Evolutionary conservation across 2,888 invertebrate species (phyloP), one percentile per base, ranked within the genome.

Genomic region (Torymus texanus): DNA sequence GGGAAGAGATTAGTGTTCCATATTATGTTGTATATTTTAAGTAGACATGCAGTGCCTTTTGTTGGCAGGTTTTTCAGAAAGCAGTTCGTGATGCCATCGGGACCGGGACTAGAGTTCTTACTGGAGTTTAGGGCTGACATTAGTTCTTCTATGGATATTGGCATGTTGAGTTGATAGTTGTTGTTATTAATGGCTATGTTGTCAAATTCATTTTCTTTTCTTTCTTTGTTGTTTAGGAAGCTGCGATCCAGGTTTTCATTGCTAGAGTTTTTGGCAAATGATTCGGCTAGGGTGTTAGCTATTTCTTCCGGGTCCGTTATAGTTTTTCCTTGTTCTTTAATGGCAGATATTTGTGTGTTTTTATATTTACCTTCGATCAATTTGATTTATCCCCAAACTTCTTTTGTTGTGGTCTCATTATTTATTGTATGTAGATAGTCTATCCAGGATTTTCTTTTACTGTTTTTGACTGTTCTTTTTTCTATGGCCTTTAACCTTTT

Each of bases 31-130:
- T 67, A 82, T n/a, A 82, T 50, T 51, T 81, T 13, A 0, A 80
- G 58, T 14, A 78, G 58, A 16, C 65, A 56, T 21, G 53, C 16
- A n/a, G 66, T 13, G 12, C 63, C 63, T 53, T 21, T 56, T 24
- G 4, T 16, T 2, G 80, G 73, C 1, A 82, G 63, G 4, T 82
- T 62, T 79, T 80, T 80, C 8, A 81, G n/a, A 12, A 82, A 50
- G 2, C 53, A 56, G 12, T 73, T 73, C 2, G 81, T 75, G 2
- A 81, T 80, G 2, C 67, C 53, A 58, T 83, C 82, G 8, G 79
- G 78, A 0, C 79, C 82, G 8, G 83, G 81, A 41, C 76, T 78
- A 0, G 78, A 71, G n/a, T 76, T 82, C 67, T 78, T 82, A 16
- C 41, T 58, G 10, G 13, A 2, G 29, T 70, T 10, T 4, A 70